Percentiles rank a stretch among this genome's conserved stretches.
Evolutionary conservation across 1,140 invertebrate species (phyloP).

Genomic region (Aphis gossypii): DNA sequence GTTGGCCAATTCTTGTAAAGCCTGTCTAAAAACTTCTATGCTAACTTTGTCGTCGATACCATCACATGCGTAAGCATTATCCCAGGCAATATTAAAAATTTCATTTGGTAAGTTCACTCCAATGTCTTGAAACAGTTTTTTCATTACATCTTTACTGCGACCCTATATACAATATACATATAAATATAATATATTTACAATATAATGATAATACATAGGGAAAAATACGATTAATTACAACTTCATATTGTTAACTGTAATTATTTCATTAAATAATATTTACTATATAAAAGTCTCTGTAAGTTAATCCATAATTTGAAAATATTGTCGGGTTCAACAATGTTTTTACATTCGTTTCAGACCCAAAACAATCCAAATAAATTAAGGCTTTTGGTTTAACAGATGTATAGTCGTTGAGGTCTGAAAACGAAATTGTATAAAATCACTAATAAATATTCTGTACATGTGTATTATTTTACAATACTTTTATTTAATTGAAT

Average conservation of each 20-base stretch:
- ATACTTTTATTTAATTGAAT: not conserved
- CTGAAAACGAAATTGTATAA: not conserved
- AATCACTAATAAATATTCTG: not conserved
- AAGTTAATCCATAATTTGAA: conserved; percentile 34
- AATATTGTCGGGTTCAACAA: conserved; percentile 30
- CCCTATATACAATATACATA: not conserved
- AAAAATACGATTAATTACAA: not conserved
- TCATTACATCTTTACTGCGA: conserved; percentile 25
- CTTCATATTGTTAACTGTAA: not conserved
- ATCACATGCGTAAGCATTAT: not conserved
- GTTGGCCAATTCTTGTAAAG: not conserved
- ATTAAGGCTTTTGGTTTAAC: not conserved
- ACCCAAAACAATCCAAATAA: not conserved
- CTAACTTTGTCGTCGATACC: not conserved
- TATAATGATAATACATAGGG: no score
- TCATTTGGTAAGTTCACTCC: not conserved
- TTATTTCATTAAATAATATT: not conserved
- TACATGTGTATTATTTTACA: not conserved
- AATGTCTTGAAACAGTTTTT: not conserved
- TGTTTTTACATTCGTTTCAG: not conserved
- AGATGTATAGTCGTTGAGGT: not conserved
- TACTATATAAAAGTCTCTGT: conserved; percentile 44
- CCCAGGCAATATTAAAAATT: not conserved
- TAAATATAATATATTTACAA: no score
- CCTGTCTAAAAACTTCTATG: conserved; percentile 31